A percentile compares a stretch with the other conserved stretches of the same genome.
phyloP scores from a whole-genome alignment of 2,113 vertebrate species.

The Muscicapa adusta region DNA sequence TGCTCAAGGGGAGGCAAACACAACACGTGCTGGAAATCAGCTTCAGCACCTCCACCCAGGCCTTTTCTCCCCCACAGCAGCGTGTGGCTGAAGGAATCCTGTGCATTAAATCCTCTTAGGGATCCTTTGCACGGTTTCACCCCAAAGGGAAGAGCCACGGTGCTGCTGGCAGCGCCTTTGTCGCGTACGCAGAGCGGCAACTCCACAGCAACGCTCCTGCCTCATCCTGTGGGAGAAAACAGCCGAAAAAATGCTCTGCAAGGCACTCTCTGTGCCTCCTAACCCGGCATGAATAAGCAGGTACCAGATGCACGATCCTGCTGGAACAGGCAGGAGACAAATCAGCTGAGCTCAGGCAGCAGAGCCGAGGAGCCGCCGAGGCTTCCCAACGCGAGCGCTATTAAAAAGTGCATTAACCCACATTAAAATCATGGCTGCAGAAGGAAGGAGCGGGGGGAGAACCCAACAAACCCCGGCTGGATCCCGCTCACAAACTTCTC shows the following conservation, averaged over 20 bases:
- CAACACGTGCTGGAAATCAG: not conserved
- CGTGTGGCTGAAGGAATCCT: not conserved
- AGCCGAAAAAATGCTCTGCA: not conserved
- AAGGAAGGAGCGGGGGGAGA: not conserved
- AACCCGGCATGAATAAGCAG: constrained; percentile 21
- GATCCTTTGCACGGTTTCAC: not conserved
- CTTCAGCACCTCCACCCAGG: not conserved
- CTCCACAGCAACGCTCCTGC: not conserved
- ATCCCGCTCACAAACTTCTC: not conserved
- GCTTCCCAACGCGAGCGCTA: not conserved
- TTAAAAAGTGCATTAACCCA: not conserved
- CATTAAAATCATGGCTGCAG: not conserved
- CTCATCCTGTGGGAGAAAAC: not conserved
- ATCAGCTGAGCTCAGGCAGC: not conserved
- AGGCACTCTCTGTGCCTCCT: not conserved
- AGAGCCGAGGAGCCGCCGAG: not conserved
- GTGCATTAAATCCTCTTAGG: not conserved
- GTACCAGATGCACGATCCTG: not conserved
- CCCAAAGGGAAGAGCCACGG: not conserved
- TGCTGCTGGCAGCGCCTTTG: not conserved
- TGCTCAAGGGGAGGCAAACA: not conserved
- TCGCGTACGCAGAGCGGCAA: accelerated
- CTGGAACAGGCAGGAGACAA: not conserved
- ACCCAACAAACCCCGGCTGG: not conserved
- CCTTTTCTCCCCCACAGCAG: not conserved